These are phyloP conservation scores for Trichosurus vulpecula DNA, from an alignment of 2,797 vertebrate genomes.

Conservation along the genomic window DNA sequence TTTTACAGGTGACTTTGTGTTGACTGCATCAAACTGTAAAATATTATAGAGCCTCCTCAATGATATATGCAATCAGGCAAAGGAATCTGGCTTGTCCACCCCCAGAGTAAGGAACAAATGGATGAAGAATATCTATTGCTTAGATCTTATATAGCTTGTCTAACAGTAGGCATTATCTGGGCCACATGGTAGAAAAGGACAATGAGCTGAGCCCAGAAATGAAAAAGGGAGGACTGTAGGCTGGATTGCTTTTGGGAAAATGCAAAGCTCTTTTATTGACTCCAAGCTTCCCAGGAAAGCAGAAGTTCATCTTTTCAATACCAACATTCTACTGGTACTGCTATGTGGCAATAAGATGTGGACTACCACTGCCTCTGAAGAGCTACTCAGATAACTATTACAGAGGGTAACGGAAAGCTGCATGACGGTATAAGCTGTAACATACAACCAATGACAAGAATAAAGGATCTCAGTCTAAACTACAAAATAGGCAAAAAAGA, in stretches of 20 bases:
- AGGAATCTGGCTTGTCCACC: not conserved
- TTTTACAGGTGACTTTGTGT: not conserved
- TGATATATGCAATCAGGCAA: not conserved
- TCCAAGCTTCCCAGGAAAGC: not conserved
- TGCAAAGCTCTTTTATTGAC: not conserved
- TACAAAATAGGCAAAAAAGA: not conserved
- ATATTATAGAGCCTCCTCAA: not conserved
- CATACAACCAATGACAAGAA: not conserved
- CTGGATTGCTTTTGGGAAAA: not conserved
- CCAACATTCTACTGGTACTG: not conserved
- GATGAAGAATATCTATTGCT: not conserved
- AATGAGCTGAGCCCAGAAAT: not conserved
- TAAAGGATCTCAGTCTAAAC: not conserved
- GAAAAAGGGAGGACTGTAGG: not conserved
- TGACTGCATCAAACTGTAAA: not conserved
- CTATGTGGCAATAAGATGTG: not conserved
- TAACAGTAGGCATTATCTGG: not conserved
- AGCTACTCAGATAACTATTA: not conserved
- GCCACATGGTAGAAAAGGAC: not conserved
- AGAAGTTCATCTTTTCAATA: not conserved
- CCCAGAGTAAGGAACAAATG: not conserved
- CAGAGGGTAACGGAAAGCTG: not conserved
- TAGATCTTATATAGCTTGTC: not conserved
- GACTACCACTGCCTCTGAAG: not conserved
- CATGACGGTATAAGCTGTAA: not conserved